Evolutionary conservation across 2,888 invertebrate genomes (phyloP), one percentile per base, ranked within the genome.

Genomic region (Endotricha flammealis): DNA sequence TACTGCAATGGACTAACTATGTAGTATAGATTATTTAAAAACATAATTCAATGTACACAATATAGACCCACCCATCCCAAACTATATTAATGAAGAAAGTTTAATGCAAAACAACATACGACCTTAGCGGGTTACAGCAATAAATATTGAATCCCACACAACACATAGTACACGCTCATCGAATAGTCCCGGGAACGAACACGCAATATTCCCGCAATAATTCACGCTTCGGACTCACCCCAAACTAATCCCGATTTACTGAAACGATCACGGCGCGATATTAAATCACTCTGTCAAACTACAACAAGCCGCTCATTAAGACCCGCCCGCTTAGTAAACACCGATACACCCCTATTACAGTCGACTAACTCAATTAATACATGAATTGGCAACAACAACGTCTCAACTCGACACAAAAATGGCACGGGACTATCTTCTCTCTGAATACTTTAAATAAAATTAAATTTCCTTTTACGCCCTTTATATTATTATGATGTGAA

Each of bases 201-300:
- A 57, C 54, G 48, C 60, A 58, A 65, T 63, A 68, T 69, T 64
- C 62, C 58, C 61, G 65, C 69, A 70, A 78, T 78, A 76, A 78
- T 63, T 79, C 71, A 76, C 70, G 68, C 57, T 68, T 73, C 64
- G 62, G 62, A 57, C 67, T 64, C 67, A 59, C 61, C 67, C 72
- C 64, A 56, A 65, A 70, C 72, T 76, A 78, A 80, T 77, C 74
- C 75, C 73, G 77, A 75, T 75, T 75, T 75, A 77, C 67, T 76
- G 76, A 72, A 80, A 75, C 80, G 74, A 80, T 75, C 73, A 66
- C 62, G 70, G 55, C 46, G 47, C 71, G 66, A 74, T 76, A 79
- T 75, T 82, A 81, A 80, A 82, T 83, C 80, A 81, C 75, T 74
- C 69, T 76, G 81, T 83, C 79, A 80, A 74, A 78, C 73, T 79